Evolutionary conservation across 30 jellyfish, hydroid and myxozoan genomes (phyloP), one percentile per base, ranked within the genome.

Genomic region (Cassiopea andromeda): DNA sequence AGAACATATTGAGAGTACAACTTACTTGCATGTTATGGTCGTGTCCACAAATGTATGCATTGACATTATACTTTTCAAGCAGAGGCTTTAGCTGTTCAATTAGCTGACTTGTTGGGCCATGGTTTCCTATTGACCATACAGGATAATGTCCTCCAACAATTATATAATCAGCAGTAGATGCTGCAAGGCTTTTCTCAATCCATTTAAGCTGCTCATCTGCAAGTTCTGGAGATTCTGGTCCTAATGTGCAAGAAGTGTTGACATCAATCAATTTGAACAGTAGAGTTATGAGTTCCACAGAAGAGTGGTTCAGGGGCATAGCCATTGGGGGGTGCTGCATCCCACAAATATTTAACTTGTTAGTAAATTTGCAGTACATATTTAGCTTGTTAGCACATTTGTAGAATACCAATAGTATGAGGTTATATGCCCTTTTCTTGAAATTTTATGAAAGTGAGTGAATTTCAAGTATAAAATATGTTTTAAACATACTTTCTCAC

Each of bases 141-240:
- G 99, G 99, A 64, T 76, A 95, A 61, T 95, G 99, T 2, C 99
- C 99, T 1, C 97, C 99, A 88, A 95, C 99, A 48, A 95, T 16
- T 57, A 95, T 61, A 71, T 91, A 95, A 78, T 95, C 99, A 4
- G 93, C 95, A 3, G 67, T 71, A 44, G 99, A 95, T 66, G n/a
- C 69, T 66, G 90, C 78, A 19, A 95, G 85, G 43, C 89, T 89
- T 64, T 83, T 54, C 72, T 91, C 98, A 54, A 95, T 54, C 99
- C 99, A 95, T 15, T 57, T 54, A 87, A 94, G 90, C 67, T 95
- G 99, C 14, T 78, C 83, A 7, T 46, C 84, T 3, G 99, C 91
- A 10, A 59, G 8, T 7, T 19, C 46, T 47, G 85, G 82, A 1
- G 83, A 75, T 18, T 83, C 90, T 1, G 98, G 98, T 7, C 98